Conservation (phyloP, 2,113 vertebrate species). For the Myiopsitta monachus region DNA sequence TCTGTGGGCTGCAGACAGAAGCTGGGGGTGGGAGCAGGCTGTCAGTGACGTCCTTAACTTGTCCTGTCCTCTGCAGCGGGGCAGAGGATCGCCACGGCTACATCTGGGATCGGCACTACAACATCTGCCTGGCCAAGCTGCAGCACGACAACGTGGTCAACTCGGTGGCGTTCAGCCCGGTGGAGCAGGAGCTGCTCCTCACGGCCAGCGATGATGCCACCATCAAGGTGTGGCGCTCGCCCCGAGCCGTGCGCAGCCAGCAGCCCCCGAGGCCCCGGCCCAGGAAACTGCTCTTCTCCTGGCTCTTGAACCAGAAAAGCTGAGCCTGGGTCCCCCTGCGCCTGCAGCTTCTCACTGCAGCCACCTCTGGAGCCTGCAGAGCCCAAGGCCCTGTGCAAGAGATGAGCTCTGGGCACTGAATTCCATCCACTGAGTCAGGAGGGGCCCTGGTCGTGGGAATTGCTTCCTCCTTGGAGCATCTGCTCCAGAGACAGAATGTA, state of each 20-base stretch:
- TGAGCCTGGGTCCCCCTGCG: slow-evolving; percentile 48
- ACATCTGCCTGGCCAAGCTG: slow-evolving; percentile 92
- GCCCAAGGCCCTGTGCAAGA: slow-evolving; percentile 5
- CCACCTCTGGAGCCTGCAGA: slow-evolving; percentile 27
- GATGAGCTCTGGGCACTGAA: neutral
- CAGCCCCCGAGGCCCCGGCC: slow-evolving; percentile 58
- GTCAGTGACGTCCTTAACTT: fast-evolving
- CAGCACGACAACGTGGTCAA: slow-evolving; percentile 93
- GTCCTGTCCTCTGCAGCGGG: slow-evolving; percentile 68
- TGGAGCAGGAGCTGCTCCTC: slow-evolving; percentile 93
- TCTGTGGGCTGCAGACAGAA: neutral
- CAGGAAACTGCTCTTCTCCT: slow-evolving; percentile 79
- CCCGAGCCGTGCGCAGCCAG: slow-evolving; percentile 73
- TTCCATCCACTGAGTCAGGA: neutral
- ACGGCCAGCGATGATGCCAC: slow-evolving; percentile 91
- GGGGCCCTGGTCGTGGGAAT: neutral
- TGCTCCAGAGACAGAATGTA: neutral
- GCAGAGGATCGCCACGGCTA: slow-evolving; percentile 95
- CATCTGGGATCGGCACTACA: slow-evolving; percentile 98
- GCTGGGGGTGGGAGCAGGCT: neutral
- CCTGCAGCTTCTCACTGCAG: slow-evolving; percentile 39
- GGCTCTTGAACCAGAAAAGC: slow-evolving; percentile 78
- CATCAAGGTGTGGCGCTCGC: slow-evolving; percentile 95
- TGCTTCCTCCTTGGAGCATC: neutral
- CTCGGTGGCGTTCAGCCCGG: slow-evolving; percentile 92